Conservation (phyloP, 2,888 invertebrate genomes). For the Prosopocoilus inquinatus region DNA sequence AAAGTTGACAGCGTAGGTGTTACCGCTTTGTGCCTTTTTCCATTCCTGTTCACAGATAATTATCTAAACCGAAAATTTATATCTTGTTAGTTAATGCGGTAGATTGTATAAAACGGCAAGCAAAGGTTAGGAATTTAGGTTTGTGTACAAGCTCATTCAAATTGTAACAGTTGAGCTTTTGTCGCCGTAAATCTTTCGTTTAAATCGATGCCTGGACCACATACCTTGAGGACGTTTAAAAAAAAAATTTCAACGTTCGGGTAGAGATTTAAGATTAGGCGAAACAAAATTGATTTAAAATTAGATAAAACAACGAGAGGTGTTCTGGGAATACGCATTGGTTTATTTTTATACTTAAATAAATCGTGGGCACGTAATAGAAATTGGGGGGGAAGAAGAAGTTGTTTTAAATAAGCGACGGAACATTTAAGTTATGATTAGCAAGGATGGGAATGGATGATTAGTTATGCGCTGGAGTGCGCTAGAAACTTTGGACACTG, state of each 20-base stretch:
- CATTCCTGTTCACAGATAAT: slow-evolving; percentile 1
- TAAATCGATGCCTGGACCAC: slow-evolving; percentile 10
- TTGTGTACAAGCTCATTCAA: slow-evolving; percentile 6
- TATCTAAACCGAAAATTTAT: slow-evolving; percentile 6
- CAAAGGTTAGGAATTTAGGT: background rate
- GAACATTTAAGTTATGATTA: too few relatives aligned
- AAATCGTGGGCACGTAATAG: too few relatives aligned
- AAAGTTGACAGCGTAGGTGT: too few relatives aligned
- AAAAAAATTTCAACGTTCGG: slow-evolving; percentile 1
- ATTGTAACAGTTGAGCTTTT: background rate
- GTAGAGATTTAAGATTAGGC: slow-evolving; percentile 7
- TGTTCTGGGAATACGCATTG: slow-evolving; percentile 5
- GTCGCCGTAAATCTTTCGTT: slow-evolving; percentile 6
- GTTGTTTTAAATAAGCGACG: too few relatives aligned
- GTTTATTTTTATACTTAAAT: too few relatives aligned
- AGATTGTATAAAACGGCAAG: slow-evolving; percentile 8
- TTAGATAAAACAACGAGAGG: slow-evolving; percentile 7
- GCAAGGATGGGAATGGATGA: too few relatives aligned
- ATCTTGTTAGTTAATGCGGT: background rate
- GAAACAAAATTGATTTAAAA: slow-evolving; percentile 11
- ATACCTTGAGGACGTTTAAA: slow-evolving; percentile 4
- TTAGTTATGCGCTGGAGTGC: too few relatives aligned
- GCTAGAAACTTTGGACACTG: too few relatives aligned
- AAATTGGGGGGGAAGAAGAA: too few relatives aligned
- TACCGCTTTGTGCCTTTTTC: too few relatives aligned